Conservation (phyloP, 2,113 vertebrate genomes). For the Edolisoma coerulescens region DNA sequence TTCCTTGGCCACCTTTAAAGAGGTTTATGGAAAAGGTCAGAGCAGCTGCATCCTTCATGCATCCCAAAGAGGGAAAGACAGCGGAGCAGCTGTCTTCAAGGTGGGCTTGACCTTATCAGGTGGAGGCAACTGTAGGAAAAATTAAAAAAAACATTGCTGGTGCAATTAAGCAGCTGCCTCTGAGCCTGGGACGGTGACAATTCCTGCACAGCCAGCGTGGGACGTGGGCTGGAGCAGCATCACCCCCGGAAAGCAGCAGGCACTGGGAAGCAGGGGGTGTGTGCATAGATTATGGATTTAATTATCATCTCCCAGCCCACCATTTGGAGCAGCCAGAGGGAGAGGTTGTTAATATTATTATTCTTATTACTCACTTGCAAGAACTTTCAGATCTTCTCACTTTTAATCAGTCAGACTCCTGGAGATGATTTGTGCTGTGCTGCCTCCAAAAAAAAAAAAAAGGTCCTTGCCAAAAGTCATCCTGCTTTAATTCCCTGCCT, state of each 20-base stretch:
- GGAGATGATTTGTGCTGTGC: neutral
- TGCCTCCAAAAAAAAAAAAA: neutral
- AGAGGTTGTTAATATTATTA: neutral
- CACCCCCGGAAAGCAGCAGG: neutral
- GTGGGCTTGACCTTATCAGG: slow-evolving; percentile 41
- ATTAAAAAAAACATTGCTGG: neutral
- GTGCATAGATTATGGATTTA: neutral
- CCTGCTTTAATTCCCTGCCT: neutral
- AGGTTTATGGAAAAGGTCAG: slow-evolving; percentile 13
- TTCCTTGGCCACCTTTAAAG: neutral
- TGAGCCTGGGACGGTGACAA: neutral
- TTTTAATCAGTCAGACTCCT: neutral
- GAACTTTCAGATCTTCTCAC: neutral
- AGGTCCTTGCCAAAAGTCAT: neutral
- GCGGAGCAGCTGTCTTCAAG: slow-evolving; percentile 21
- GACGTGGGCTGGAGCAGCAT: neutral
- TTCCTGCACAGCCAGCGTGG: neutral
- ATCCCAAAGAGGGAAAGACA: neutral
- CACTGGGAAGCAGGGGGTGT: neutral
- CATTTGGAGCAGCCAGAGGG: neutral
- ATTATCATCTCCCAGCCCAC: neutral
- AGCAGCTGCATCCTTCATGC: neutral
- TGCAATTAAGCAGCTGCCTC: neutral
- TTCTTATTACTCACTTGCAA: neutral
- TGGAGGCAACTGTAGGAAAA: neutral